These are phyloP conservation scores for Dendroctonus ponderosae DNA, from an alignment of 1,140 invertebrate genomes.

Conservation along the genomic window DNA sequence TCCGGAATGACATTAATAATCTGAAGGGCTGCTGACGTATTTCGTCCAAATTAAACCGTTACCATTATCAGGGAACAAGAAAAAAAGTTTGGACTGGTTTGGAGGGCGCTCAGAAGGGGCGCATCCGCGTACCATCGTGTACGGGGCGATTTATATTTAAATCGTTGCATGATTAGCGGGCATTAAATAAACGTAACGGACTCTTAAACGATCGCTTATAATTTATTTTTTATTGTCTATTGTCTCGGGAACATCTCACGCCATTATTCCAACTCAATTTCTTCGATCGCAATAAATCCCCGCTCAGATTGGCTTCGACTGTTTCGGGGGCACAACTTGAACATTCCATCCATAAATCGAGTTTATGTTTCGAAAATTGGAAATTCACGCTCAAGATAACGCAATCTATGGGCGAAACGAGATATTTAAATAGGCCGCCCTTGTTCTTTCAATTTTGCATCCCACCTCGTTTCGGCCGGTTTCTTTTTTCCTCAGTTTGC, in stretches of 20 bases:
- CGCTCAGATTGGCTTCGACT: conserved; percentile 11
- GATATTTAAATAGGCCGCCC: conserved; percentile 27
- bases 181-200: conserved; percentile 52
- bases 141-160: conserved; percentile 47
- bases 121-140: conserved; percentile 46
- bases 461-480: conserved; percentile 9
- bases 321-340: not conserved
- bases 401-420: conserved; percentile 23
- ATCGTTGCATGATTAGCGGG: conserved; percentile 52
- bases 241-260: conserved; percentile 47
- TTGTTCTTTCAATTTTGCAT: conserved; percentile 30
- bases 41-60: conserved; percentile 15
- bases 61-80: conserved; percentile 13
- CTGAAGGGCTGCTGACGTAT: no score
- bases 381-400: conserved; percentile 28
- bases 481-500: not conserved
- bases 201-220: conserved; percentile 50
- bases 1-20: no score
- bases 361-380: conserved; percentile 10
- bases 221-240: conserved; percentile 51
- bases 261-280: conserved; percentile 46
- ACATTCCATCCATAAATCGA: no score
- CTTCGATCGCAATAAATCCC: conserved; percentile 45
- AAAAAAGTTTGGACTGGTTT: conserved; percentile 6
- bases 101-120: conserved; percentile 5